Conservation (phyloP, 2,888 invertebrate genomes). For the Anthophora plumipes region DNA sequence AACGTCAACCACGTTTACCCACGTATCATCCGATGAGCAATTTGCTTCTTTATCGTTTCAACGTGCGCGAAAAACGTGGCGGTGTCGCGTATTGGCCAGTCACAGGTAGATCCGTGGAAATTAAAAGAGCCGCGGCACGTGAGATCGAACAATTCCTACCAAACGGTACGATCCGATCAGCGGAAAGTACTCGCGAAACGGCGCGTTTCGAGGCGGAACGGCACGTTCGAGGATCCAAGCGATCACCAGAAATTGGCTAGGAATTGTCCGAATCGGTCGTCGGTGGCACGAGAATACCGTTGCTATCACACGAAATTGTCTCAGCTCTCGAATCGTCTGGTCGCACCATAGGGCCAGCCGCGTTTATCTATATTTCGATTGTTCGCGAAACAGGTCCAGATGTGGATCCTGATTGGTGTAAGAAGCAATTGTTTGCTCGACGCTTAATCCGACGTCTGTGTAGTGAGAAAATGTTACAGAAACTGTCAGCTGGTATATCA, state of each 20-base stretch:
- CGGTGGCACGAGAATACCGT: constrained; percentile 43
- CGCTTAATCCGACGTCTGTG: too few species aligned
- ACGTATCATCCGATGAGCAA: background rate
- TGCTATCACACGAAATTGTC: constrained; percentile 55
- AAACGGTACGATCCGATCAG: constrained; percentile 56
- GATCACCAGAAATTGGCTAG: constrained; percentile 61
- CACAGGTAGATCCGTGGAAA: constrained; percentile 30
- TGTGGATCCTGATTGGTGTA: constrained; percentile 52
- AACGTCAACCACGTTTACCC: constrained; percentile 35
- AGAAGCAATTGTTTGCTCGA: constrained; percentile 56
- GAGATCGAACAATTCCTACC: constrained; percentile 25
- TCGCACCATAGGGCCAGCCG: constrained; percentile 17
- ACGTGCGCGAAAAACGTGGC: background rate
- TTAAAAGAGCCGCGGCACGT: constrained; percentile 48
- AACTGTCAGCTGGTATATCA: too few species aligned
- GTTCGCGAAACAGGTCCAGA: constrained; percentile 47
- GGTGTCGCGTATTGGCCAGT: background rate
- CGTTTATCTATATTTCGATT: constrained; percentile 53
- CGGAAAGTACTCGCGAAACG: constrained; percentile 56
- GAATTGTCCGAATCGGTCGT: constrained; percentile 54
- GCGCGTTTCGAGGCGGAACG: constrained; percentile 44
- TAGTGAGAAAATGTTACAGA: too few species aligned
- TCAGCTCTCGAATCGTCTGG: constrained; percentile 15
- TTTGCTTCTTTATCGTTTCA: background rate
- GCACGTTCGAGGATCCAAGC: constrained; percentile 48